Percentiles rank a stretch among this genome's conserved stretches.
These are phyloP conservation scores for Elmis aenea DNA, from an alignment of 2,888 invertebrate genomes.

Conservation along the genomic window DNA sequence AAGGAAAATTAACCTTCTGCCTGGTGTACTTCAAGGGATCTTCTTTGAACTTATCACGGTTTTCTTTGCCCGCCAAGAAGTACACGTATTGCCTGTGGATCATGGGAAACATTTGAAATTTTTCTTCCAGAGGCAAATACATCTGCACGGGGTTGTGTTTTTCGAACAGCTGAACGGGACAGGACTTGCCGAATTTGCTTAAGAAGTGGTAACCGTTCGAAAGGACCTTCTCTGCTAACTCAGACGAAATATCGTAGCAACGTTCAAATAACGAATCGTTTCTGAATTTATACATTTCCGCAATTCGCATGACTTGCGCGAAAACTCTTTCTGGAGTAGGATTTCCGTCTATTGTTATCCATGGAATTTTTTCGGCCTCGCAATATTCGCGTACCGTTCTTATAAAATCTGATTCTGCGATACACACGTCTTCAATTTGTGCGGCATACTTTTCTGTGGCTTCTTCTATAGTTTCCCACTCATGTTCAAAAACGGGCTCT, in stretches of 20 bases:
- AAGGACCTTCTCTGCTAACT: slow-evolving; percentile 55
- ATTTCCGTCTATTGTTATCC: slow-evolving; percentile 45
- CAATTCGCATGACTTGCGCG: slow-evolving; percentile 30
- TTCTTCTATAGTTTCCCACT: slow-evolving; percentile 50
- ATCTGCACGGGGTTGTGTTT: slow-evolving; percentile 49
- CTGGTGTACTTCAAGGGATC: slow-evolving; percentile 55
- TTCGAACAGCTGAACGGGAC: slow-evolving; percentile 59
- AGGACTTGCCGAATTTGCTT: slow-evolving; percentile 59
- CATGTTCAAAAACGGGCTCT: slow-evolving; percentile 47
- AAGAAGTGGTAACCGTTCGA: slow-evolving; percentile 56
- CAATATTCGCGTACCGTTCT: slow-evolving; percentile 42
- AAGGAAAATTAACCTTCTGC: slow-evolving; percentile 45
- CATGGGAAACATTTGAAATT: slow-evolving; percentile 50
- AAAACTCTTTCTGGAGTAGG: slow-evolving; percentile 37
- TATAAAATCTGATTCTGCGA: slow-evolving; percentile 48
- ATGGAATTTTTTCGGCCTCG: slow-evolving; percentile 48
- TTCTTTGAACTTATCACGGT: slow-evolving; percentile 49
- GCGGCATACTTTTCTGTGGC: slow-evolving; percentile 47
- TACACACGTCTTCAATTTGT: slow-evolving; percentile 48
- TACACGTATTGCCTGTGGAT: slow-evolving; percentile 58
- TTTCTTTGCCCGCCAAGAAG: slow-evolving; percentile 51
- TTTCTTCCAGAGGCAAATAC: slow-evolving; percentile 47
- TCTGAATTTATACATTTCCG: slow-evolving; percentile 45
- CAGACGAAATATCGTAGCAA: slow-evolving; percentile 50
- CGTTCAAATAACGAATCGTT: slow-evolving; percentile 54